Evolutionary conservation across 2,113 vertebrate species (phyloP), one percentile per base, ranked within the genome.

Genomic region (Coracopsis vasa): DNA sequence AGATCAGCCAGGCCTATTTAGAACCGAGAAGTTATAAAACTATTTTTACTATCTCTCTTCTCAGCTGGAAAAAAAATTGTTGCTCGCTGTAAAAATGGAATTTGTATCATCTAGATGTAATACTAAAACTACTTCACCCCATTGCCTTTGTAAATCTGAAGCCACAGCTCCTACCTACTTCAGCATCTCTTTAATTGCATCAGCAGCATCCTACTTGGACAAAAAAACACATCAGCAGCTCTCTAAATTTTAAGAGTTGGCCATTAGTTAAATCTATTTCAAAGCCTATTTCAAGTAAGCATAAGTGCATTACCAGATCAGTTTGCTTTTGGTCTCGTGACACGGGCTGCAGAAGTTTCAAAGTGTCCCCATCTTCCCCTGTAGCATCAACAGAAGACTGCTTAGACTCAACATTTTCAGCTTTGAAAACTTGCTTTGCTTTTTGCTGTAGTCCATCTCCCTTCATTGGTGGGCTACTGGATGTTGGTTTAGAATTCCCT

Each of bases 281-380:
- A 42, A 56, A 53, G 28, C 41, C 66, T 60, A 18, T 27, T 61
- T 93, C 45, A 82, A 82, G 21, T n/a, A 94, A 78, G 20, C 47
- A 61, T 16, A 92, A 80, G 77, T 45, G 45, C 90, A 94, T 97
- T 95, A 99, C 99, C 95, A 98, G 93, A 81, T 89, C 94, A 85
- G 33, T 80, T 86, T 74, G 96, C 73, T 95, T 94, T 88, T 80
- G 94, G 39, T 88, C 89, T 91, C 88, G 70, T 44, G 90, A 86
- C 41, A 89, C 14, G n/a, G 97, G 96, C 67, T 98, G 97, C 73
- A 98, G 75, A 58, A 98, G 97, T 54, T 95, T 97, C 53, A 97
- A 41, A 13, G 97, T 97, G 62, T 98, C 96, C 44, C 91, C 96
- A 72, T 89, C 93, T 80, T 93, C 91, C 37, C 96, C 94, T 82